These are phyloP conservation scores for Chironomus riparius DNA, from an alignment of 2,888 invertebrate genomes.

Conservation along the genomic window DNA sequence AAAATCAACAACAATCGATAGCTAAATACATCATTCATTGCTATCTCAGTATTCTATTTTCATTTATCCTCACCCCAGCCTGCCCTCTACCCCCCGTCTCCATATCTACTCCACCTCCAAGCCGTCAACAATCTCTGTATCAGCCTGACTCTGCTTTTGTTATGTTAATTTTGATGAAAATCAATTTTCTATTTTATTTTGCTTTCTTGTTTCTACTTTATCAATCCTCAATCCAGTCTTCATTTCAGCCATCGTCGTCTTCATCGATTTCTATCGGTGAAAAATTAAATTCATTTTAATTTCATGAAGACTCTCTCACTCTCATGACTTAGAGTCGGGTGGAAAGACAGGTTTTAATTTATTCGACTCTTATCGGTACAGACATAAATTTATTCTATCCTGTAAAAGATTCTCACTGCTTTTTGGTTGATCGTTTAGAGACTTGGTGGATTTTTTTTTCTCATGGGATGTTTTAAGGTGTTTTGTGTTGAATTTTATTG, in stretches of 20 bases:
- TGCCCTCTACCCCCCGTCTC: background rate
- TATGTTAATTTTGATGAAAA: conserved; percentile 23
- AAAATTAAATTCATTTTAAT: conserved; percentile 21
- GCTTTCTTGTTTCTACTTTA: background rate
- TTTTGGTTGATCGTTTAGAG: background rate
- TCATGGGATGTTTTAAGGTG: no score
- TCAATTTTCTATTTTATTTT: conserved; percentile 8
- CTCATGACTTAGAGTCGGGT: no score
- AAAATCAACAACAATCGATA: conserved; percentile 21
- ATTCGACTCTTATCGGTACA: background rate
- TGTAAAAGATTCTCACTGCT: background rate
- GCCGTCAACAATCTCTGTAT: no score
- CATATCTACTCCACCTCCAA: no score
- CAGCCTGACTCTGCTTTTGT: conserved; percentile 6
- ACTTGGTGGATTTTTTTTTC: no score
- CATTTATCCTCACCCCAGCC: no score
- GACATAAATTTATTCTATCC: background rate
- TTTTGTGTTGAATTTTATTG: no score
- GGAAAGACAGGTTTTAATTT: background rate
- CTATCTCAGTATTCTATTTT: background rate
- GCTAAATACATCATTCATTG: conserved; percentile 19
- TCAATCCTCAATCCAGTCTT: background rate
- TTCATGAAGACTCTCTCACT: background rate
- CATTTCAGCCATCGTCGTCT: background rate
- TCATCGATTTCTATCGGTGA: conserved; percentile 14